Evolutionary conservation across 1,140 invertebrate genomes (phyloP).

Genomic region (Trachymyrmex cornetzi): DNA sequence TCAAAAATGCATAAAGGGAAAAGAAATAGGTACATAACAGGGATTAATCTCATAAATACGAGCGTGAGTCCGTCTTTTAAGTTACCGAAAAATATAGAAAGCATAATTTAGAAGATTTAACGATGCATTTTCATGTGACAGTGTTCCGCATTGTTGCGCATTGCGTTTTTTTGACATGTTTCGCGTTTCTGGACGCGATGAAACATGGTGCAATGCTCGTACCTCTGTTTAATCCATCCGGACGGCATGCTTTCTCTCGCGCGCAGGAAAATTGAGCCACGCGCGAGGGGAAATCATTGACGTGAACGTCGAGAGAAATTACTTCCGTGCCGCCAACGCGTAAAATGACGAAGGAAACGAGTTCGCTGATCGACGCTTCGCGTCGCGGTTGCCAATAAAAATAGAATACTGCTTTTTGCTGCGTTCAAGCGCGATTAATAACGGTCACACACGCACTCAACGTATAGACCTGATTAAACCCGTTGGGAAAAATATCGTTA

Average conservation of each 20-base stretch:
- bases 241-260: constrained; percentile 38
- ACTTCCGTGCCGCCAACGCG: constrained; percentile 35
- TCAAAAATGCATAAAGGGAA: background rate
- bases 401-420: constrained; percentile 48
- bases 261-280: constrained; percentile 58
- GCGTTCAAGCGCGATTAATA: constrained; percentile 47
- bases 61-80: background rate
- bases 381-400: constrained; percentile 49
- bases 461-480: constrained; percentile 31
- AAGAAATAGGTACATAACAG: background rate
- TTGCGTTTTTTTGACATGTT: constrained; percentile 45
- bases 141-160: constrained; percentile 23
- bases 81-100: background rate
- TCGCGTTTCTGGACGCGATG: constrained; percentile 30
- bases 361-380: constrained; percentile 49
- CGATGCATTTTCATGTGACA: background rate
- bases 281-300: constrained; percentile 54
- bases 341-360: constrained; percentile 49
- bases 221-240: constrained; percentile 66
- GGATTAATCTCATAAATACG: background rate
- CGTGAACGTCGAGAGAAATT: constrained; percentile 60
- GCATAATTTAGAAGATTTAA: background rate
- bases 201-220: constrained; percentile 43
- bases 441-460: constrained; percentile 14
- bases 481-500: constrained; percentile 43